A percentile compares a stretch with the other conserved stretches of the same genome.
phyloP scores from a whole-genome alignment of 2,888 invertebrate species.

The Nemotelus pantherinus region DNA sequence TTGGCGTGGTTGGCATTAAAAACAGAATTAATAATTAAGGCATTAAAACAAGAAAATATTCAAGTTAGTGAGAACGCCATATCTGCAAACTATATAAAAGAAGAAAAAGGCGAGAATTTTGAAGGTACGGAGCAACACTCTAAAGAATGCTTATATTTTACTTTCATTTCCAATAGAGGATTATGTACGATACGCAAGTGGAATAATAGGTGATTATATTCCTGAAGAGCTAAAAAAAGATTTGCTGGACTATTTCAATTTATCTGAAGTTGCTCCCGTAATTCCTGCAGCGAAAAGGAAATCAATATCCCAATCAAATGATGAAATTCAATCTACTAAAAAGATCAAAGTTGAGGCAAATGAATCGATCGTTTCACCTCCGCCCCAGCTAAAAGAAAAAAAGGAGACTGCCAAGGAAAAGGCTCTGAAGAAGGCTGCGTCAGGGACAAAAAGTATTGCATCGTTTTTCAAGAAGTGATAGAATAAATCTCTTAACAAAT shows the following conservation, averaged over 20 bases:
- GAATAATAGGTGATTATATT: conserved; percentile 82
- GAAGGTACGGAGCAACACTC: conserved; percentile 50
- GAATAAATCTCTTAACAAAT: too few species aligned
- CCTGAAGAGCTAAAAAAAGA: conserved; percentile 73
- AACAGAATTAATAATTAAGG: conserved; percentile 70
- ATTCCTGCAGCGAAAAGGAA: conserved; percentile 68
- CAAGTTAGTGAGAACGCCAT: conserved; percentile 79
- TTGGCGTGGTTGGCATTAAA: conserved; percentile 80
- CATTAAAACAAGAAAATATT: conserved; percentile 61
- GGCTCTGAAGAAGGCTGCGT: conserved; percentile 78
- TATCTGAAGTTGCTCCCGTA: conserved; percentile 60
- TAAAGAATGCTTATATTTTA: too few species aligned
- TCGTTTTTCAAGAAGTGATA: conserved; percentile 72
- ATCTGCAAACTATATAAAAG: conserved; percentile 80
- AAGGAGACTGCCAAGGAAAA: conserved; percentile 76
- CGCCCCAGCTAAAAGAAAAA: conserved; percentile 65
- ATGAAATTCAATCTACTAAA: conserved; percentile 62
- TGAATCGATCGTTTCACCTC: conserved; percentile 53
- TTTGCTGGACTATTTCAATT: conserved; percentile 72
- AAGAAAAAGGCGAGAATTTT: conserved; percentile 66
- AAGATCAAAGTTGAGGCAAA: conserved; percentile 63
- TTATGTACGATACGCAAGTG: conserved; percentile 70
- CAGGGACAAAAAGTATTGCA: conserved; percentile 81
- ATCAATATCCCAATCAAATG: conserved; percentile 59
- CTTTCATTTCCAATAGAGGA: conserved; percentile 51